Percentiles rank a stretch among this genome's conserved stretches.
phyloP scores from a whole-genome alignment of 1,140 invertebrate genomes.

The Cherax quadricarinatus region DNA sequence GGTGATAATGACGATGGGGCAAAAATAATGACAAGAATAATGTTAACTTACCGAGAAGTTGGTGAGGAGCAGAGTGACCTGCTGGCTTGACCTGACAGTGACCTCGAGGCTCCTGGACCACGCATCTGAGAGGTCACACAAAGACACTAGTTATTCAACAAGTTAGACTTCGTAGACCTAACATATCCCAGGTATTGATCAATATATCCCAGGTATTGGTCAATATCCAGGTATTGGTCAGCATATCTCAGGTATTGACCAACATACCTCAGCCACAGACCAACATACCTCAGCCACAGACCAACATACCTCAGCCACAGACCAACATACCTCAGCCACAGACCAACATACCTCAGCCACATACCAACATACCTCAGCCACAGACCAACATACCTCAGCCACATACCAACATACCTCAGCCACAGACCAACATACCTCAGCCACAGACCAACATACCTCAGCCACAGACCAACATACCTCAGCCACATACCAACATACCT shows the following conservation, averaged over 20 bases:
- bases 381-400: no score
- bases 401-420: no score
- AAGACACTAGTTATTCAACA: neutral
- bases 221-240: neutral
- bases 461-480: no score
- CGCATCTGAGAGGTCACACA: no score
- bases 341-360: no score
- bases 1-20: neutral
- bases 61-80: neutral
- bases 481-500: no score
- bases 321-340: no score
- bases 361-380: no score
- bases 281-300: no score
- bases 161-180: neutral
- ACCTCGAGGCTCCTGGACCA: neutral
- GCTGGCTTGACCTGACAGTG: neutral
- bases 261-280: neutral
- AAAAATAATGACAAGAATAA: neutral
- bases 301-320: no score
- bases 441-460: no score
- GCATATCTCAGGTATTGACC: neutral
- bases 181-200: neutral
- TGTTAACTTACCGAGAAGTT: constrained; percentile 2
- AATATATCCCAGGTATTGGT: neutral
- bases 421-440: no score